Percentiles rank a stretch among this genome's conserved stretches.
Evolutionary conservation across 2,888 invertebrate species (phyloP).

Genomic region (Slavum lentiscoides): DNA sequence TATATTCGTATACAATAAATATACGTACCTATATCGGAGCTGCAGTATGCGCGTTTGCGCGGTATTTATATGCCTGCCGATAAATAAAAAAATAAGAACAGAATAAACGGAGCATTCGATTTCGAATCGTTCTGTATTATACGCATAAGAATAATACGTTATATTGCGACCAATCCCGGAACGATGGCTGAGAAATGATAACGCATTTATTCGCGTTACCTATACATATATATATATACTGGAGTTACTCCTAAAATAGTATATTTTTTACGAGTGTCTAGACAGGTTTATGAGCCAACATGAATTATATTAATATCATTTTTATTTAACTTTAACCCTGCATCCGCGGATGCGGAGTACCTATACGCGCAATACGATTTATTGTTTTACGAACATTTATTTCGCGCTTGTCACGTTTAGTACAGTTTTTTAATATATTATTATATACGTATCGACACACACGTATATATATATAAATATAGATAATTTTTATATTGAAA

Average conservation of each 20-base stretch:
- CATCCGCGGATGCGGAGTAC: background rate
- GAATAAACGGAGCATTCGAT: background rate
- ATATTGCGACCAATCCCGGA: background rate
- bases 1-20: too few relatives aligned
- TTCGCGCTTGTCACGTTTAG: conserved; percentile 9
- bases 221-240: background rate
- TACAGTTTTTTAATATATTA: too few relatives aligned
- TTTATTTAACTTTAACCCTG: conserved; percentile 4
- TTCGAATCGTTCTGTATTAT: too few relatives aligned
- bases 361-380: background rate
- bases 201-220: conserved; percentile 2
- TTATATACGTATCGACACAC: too few relatives aligned
- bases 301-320: conserved; percentile 25
- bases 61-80: too few relatives aligned
- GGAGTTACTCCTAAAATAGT: conserved; percentile 21
- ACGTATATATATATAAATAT: too few relatives aligned
- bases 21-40: too few relatives aligned
- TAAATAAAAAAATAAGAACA: background rate
- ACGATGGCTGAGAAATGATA: conserved; percentile 22
- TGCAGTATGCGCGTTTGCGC: too few relatives aligned
- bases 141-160: conserved; percentile 4
- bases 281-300: conserved; percentile 34
- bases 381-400: conserved; percentile 1
- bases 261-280: conserved; percentile 10
- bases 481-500: background rate